These are phyloP conservation scores for Rhodeus uyekii DNA, from an alignment of 2,797 vertebrate genomes.

Conservation along the genomic window DNA sequence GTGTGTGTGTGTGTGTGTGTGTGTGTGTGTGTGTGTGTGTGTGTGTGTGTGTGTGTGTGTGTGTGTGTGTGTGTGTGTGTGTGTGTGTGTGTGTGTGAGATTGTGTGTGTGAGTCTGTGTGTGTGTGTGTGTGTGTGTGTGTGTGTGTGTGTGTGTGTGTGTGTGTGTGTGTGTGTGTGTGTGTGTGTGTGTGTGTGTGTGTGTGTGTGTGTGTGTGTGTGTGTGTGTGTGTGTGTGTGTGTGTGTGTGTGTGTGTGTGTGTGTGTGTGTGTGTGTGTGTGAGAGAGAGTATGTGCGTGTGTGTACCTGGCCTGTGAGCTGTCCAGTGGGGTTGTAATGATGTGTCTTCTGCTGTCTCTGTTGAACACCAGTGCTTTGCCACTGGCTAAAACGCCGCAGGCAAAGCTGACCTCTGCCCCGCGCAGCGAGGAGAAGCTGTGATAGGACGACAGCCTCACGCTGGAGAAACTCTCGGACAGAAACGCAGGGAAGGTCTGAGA, in stretches of 20 bases:
- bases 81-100: constrained; percentile 1
- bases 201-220: too few species aligned
- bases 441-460: constrained; percentile 92
- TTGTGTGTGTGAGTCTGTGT: neutral
- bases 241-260: neutral
- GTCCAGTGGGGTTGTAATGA: constrained; percentile 92
- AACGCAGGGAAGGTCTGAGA: constrained; percentile 95
- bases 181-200: too few species aligned
- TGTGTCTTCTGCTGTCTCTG: constrained; percentile 91
- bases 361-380: constrained; percentile 98
- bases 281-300: neutral
- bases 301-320: constrained; percentile 93
- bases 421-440: constrained; percentile 96
- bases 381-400: constrained; percentile 94
- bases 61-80: neutral
- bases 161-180: too few species aligned
- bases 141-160: constrained; percentile 57
- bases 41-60: constrained; percentile 20
- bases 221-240: neutral
- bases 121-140: neutral
- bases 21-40: neutral
- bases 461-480: constrained; percentile 93
- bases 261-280: neutral
- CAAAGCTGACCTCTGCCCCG: constrained; percentile 96
- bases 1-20: neutral